Conservation (phyloP, 1,140 invertebrate species). For the Yoshiicerus persimilis region DNA sequence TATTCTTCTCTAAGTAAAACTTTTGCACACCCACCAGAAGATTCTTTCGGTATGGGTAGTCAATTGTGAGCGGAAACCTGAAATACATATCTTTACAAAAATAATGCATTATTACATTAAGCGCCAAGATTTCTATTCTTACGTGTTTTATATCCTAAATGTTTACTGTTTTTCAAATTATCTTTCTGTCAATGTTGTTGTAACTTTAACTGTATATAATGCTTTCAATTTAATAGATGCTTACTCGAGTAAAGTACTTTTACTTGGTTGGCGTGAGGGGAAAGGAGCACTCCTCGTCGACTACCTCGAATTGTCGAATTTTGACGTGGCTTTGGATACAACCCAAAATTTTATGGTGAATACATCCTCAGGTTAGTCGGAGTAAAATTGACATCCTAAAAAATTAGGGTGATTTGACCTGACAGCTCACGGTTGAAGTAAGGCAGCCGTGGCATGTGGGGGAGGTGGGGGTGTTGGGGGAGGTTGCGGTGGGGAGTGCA, state of each 20-base stretch:
- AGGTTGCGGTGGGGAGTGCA: too few species aligned
- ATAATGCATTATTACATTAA: neutral
- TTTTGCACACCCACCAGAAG: too few species aligned
- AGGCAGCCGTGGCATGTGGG: too few species aligned
- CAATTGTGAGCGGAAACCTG: too few species aligned
- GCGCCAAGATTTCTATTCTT: neutral
- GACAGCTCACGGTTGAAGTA: too few species aligned
- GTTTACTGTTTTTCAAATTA: neutral
- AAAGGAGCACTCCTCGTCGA: slow-evolving; percentile 44
- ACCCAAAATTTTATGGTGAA: slow-evolving; percentile 42
- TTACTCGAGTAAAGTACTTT: slow-evolving; percentile 41
- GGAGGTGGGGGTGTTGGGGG: too few species aligned
- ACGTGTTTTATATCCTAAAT: too few species aligned
- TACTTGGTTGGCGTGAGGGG: slow-evolving; percentile 42
- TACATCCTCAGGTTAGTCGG: slow-evolving; percentile 41
- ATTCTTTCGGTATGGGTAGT: too few species aligned
- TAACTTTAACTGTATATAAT: neutral
- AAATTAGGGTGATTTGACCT: too few species aligned
- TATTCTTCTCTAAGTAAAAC: too few species aligned
- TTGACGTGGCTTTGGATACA: slow-evolving; percentile 47
- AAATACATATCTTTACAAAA: too few species aligned
- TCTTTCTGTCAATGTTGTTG: neutral
- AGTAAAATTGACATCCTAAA: neutral
- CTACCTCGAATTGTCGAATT: slow-evolving; percentile 44
- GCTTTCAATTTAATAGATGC: slow-evolving; percentile 34